Percentiles rank a stretch among this genome's conserved stretches.
Evolutionary conservation across 2,113 vertebrate species (phyloP).

Genomic region (Beaufortia kweichowensis): DNA sequence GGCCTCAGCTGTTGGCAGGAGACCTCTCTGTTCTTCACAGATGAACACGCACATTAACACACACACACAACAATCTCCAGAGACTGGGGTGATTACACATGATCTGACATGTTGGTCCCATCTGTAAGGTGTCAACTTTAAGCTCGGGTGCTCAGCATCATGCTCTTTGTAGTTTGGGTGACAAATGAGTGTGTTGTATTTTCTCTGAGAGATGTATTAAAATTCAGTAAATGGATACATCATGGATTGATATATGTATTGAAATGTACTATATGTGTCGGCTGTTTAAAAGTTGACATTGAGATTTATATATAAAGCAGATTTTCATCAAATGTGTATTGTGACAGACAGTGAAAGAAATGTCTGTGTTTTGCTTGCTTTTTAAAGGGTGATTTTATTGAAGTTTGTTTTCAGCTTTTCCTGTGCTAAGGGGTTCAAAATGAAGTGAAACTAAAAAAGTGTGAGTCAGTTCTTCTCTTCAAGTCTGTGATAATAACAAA

Average conservation of each 20-base stretch:
- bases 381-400: too few species aligned
- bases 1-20: constrained; percentile 39
- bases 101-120: constrained; percentile 38
- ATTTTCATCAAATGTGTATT: too few species aligned
- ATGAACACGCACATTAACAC: constrained; percentile 10
- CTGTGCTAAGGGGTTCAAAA: neutral
- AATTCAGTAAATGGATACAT: too few species aligned
- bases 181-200: neutral
- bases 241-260: neutral
- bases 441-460: constrained; percentile 5
- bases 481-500: too few species aligned
- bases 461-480: neutral
- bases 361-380: too few species aligned
- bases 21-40: constrained; percentile 50
- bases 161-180: constrained; percentile 12
- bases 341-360: too few species aligned
- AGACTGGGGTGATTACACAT: constrained; percentile 48
- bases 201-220: too few species aligned
- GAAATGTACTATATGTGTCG: neutral
- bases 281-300: neutral
- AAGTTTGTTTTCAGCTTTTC: too few species aligned
- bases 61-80: constrained; percentile 38
- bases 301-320: neutral
- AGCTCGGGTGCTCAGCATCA: constrained; percentile 22
- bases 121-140: constrained; percentile 45